Percentiles rank a stretch among this genome's conserved stretches.
These are phyloP conservation scores for Thripadectes ignobilis DNA, from an alignment of 2,797 vertebrate genomes.

Conservation along the genomic window DNA sequence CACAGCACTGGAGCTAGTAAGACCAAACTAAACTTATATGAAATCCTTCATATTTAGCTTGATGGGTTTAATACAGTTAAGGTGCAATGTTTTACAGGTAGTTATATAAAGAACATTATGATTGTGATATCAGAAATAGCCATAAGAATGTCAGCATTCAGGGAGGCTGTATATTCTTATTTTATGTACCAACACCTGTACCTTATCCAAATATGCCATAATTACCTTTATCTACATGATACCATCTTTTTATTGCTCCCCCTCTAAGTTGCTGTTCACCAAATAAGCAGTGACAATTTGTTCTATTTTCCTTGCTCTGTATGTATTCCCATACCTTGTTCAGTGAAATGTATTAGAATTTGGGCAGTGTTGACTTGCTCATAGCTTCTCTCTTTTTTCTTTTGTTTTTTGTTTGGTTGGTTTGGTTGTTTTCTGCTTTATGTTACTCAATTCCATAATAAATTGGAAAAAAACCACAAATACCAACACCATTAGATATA, in stretches of 20 bases:
- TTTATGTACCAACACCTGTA: neutral
- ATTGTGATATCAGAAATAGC: neutral
- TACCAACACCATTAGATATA: neutral
- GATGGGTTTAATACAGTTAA: neutral
- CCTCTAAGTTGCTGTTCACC: neutral
- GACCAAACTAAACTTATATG: neutral
- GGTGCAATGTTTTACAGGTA: neutral
- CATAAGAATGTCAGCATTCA: neutral
- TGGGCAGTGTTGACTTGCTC: neutral
- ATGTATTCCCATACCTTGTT: neutral
- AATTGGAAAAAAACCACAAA: accelerated
- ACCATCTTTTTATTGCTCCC: neutral
- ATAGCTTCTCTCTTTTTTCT: too few species aligned
- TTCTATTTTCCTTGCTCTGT: neutral
- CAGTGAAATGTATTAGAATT: neutral
- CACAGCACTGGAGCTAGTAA: neutral
- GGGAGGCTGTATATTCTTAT: neutral
- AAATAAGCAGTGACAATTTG: neutral
- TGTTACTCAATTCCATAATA: neutral
- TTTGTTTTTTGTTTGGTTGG: too few species aligned
- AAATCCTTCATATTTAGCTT: neutral
- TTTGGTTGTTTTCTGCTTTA: neutral
- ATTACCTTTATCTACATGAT: neutral
- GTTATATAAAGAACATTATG: neutral
- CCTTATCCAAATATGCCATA: neutral